phyloP scores from a whole-genome alignment of 2,797 vertebrate species.

The Botia almorhae region DNA sequence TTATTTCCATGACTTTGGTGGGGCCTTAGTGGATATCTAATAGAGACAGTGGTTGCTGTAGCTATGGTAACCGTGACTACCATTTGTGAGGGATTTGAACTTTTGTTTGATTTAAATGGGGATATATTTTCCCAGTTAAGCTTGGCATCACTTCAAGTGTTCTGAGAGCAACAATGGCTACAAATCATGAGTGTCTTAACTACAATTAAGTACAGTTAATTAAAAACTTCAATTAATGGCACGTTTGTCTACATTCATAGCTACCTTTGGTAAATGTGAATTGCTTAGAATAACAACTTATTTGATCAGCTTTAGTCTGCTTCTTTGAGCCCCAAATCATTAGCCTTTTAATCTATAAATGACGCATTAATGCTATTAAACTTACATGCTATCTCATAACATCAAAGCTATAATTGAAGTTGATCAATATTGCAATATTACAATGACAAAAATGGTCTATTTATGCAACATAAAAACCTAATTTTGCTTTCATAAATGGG shows the following conservation, averaged over 20 bases:
- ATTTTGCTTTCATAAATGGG: constrained; percentile 45
- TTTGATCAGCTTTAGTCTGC: constrained; percentile 41
- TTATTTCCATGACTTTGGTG: constrained; percentile 66
- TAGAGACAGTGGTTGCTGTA: constrained; percentile 57
- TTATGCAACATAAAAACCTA: constrained; percentile 46
- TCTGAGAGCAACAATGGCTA: constrained; percentile 12
- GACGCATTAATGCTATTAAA: background rate
- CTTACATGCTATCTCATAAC: background rate
- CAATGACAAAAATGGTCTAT: constrained; percentile 32
- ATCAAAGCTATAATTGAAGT: constrained; percentile 40
- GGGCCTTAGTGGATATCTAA: constrained; percentile 49
- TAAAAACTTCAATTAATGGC: constrained; percentile 16
- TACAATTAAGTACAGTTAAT: constrained; percentile 25
- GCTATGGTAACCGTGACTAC: constrained; percentile 66
- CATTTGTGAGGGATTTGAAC: constrained; percentile 48
- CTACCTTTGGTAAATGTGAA: constrained; percentile 25
- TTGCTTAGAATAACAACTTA: constrained; percentile 21
- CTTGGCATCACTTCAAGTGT: constrained; percentile 24
- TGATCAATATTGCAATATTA: constrained; percentile 51
- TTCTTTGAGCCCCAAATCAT: constrained; percentile 1
- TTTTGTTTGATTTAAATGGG: constrained; percentile 55
- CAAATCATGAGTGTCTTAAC: constrained; percentile 22
- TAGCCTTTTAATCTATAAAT: background rate
- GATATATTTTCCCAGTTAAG: constrained; percentile 44
- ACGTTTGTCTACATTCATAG: background rate